Base-by-base conservation (phyloP, 2,888 invertebrate genomes). In the Boloria euphrosyne region DNA sequence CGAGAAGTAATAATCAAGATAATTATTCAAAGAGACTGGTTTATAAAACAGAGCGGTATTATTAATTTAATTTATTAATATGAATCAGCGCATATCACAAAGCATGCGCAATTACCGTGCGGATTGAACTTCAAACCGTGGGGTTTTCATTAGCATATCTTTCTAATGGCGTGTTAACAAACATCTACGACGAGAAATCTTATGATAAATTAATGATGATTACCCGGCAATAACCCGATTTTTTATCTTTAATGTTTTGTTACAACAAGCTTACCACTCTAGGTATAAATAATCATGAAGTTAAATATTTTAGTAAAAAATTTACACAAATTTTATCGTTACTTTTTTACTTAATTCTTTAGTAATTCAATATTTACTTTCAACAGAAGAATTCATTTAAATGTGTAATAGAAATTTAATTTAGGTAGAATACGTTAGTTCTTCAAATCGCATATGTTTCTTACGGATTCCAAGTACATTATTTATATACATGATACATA, bases 71-170 rank as follows among this genome's bases (percentile, higher is more conserved):
- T 18, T 53, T 47, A 59, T 51, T 49, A 43, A 55, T 59, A 63
- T 55, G 63, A 63, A 60, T 67, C 67, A 63, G 62, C 13, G 17
- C 38, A 44, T 52, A 54, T 53, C 63, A 63, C n/a, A 49, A 63
- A 47, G 51, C 59, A 65, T 57, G 61, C 52, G 31, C 58, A 58
- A 59, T 65, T 73, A 71, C 72, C 64, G 74, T 72, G 75, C 65
- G 27, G 14, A 65, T 46, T 65, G 16, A 54, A 65, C 57, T 62
- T 46, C 55, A 59, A 53, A 59, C 53, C n/a, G 22, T 49, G 22
- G 31, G 22, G 31, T 65, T 31, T 61, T 58, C 58, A 43, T 52
- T 61, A 67, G 64, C 57, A 51, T 46, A 43, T 54, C 47, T 51
- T 17, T 46, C 47, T 54, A 61, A 51, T 64, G 6, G 52, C 49